Conservation (phyloP, 2,113 vertebrate genomes). For the Varanus salvator region DNA sequence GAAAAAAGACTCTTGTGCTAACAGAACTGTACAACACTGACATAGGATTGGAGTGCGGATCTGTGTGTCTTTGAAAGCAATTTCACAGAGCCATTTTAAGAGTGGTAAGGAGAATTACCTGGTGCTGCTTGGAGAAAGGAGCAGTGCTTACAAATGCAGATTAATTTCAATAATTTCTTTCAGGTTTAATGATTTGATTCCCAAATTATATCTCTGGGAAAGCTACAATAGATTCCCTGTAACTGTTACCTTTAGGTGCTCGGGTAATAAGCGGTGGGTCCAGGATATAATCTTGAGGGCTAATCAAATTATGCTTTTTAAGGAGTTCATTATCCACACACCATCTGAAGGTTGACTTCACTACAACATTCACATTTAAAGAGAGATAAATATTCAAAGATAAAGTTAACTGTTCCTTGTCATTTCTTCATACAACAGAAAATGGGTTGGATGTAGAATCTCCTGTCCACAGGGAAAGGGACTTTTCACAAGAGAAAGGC, state of each 20-base stretch:
- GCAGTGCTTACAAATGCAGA: background rate
- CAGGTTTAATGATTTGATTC: background rate
- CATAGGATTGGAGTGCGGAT: background rate
- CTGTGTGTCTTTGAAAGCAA: background rate
- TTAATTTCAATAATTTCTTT: background rate
- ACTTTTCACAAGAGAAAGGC: no score
- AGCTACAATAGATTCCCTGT: conserved; percentile 10
- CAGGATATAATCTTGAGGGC: conserved; percentile 85
- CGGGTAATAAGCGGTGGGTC: conserved; percentile 62
- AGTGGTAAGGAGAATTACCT: no score
- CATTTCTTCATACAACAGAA: background rate
- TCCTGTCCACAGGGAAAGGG: no score
- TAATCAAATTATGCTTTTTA: conserved; percentile 82
- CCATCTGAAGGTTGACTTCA: conserved; percentile 81
- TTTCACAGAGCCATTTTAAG: background rate
- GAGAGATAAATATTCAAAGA: background rate
- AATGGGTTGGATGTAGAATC: no score
- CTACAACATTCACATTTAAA: conserved; percentile 67
- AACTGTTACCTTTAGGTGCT: conserved; percentile 82
- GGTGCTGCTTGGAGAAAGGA: background rate
- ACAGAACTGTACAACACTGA: background rate
- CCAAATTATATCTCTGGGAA: background rate
- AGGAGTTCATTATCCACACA: conserved; percentile 86
- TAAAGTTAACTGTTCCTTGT: background rate
- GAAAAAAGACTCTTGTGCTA: background rate